Base-by-base conservation (phyloP, 2,797 vertebrate species). In the Enteromius treurensis region DNA sequence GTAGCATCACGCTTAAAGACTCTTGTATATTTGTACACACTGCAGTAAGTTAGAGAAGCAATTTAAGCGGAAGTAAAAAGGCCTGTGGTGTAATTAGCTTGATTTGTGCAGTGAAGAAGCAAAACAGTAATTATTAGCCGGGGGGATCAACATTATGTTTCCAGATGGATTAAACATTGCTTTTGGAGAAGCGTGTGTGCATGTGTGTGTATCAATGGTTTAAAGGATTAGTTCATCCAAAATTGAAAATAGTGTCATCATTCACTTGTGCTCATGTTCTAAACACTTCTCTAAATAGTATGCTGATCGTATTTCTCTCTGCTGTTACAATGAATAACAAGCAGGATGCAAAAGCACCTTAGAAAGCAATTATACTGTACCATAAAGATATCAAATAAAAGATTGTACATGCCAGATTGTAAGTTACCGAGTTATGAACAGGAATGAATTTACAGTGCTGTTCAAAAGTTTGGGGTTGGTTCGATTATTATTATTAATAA, bases 61-160 rank as follows among this genome's bases (percentile, higher is more conserved):
- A 34, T 62, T 71, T 14, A 62, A 68, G 53, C 34, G 21, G 55
- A 81, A 42, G 65, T 71, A 64, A 82, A 47, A 1, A 0, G 37
- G 67, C 71, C 70, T 47, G 77, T 84, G 81, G 65, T 82, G 88
- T 85, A 79, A 83, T 79, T 21, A 76, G 83, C 77, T 78, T 62
- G 82, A 71, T 89, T 77, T 84, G 64, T 79, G 62, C 81, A 67
- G 77, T 77, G 51, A 85, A 78, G 75, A 85, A 45, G 82, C 60
- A 64, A 64, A 37, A 81, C 37, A 60, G 23, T 80, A 23, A 81
- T 78, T 65, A 77, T 81, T 73, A 86, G 83, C 71, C 45, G 23
- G n/a, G 32, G 81, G 70, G 80, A 83, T 85, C 84, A 71, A 87
- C 87, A 77, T 19, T 32, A n/a, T 34, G 23, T 45, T 64, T 68